phyloP scores from a whole-genome alignment of 2,113 vertebrate genomes.

The Oreochromis niloticus region DNA sequence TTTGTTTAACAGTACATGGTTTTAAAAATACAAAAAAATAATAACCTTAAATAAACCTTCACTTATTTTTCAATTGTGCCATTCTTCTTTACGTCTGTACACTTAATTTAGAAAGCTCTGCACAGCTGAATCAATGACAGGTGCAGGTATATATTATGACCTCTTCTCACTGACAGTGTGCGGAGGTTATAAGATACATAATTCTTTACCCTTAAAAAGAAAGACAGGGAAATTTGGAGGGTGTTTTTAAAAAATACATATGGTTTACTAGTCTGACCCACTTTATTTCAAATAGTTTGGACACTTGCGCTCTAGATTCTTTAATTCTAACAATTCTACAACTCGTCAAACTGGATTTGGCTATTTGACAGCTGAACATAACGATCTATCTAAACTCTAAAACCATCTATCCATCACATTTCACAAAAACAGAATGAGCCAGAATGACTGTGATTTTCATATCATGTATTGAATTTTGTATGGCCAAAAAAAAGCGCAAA shows the following conservation, averaged over 20 bases:
- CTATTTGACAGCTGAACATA: neutral
- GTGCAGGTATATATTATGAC: neutral
- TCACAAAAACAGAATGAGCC: neutral
- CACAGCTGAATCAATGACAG: neutral
- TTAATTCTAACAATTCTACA: neutral
- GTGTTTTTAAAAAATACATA: no score
- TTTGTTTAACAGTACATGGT: rapidly evolving
- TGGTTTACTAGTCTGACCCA: neutral
- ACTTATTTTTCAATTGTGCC: neutral
- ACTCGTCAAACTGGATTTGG: neutral
- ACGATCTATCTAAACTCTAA: neutral
- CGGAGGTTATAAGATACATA: no score
- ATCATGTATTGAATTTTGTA: neutral
- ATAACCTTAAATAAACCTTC: neutral
- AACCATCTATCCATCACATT: neutral
- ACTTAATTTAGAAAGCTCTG: neutral
- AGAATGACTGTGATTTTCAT: neutral
- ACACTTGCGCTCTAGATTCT: neutral
- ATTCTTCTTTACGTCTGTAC: neutral
- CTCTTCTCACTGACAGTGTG: no score
- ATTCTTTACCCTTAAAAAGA: no score
- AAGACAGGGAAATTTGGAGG: no score
- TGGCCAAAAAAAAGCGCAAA: neutral
- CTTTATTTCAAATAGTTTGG: neutral
- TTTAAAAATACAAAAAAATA: neutral